Conservation (phyloP, 2,888 invertebrate species). For the Hipparchia sbordonii region DNA sequence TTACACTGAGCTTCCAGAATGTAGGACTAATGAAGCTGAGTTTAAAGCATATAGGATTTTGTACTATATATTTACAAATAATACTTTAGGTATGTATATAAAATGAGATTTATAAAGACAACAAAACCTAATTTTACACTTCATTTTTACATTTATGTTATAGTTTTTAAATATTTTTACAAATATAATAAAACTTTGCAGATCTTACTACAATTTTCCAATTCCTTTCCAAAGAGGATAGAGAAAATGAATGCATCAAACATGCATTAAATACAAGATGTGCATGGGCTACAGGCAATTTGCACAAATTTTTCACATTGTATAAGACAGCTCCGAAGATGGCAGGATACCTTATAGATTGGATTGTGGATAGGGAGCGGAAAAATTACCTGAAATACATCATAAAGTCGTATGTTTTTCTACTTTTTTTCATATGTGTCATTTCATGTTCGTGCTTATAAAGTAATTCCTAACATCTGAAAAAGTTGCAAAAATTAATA, state of each 20-base stretch:
- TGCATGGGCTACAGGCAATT: constrained; percentile 97
- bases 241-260: constrained; percentile 90
- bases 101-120: neutral
- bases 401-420: constrained; percentile 96
- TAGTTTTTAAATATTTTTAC: constrained; percentile 9
- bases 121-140: no score
- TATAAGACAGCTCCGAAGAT: constrained; percentile 95
- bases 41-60: constrained; percentile 98
- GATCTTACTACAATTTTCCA: constrained; percentile 97
- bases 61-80: constrained; percentile 99
- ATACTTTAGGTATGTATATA: constrained; percentile 90
- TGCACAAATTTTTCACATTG: constrained; percentile 95
- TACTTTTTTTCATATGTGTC: constrained; percentile 6
- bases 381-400: constrained; percentile 95
- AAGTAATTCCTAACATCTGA: constrained; percentile 7
- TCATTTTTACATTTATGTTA: neutral
- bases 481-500: neutral
- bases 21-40: constrained; percentile 90
- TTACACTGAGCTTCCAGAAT: constrained; percentile 90
- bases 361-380: constrained; percentile 98
- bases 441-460: constrained; percentile 11
- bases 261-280: constrained; percentile 95
- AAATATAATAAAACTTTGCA: constrained; percentile 63
- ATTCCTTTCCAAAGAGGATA: constrained; percentile 89
- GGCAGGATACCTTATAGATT: constrained; percentile 98